Conservation (phyloP, 2,797 vertebrate genomes). For the Alectoris magna region DNA sequence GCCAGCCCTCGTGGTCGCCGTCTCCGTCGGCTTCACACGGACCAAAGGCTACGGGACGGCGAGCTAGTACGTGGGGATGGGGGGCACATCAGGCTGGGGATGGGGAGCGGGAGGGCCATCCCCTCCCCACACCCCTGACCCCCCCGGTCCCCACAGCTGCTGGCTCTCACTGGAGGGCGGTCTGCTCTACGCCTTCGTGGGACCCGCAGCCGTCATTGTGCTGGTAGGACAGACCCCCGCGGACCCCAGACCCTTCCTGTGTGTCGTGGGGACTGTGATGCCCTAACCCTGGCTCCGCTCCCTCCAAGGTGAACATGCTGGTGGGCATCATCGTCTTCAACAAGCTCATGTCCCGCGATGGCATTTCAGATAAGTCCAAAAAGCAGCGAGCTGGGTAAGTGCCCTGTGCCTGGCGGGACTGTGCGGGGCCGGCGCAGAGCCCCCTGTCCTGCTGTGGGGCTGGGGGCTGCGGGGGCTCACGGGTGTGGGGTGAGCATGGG, state of each 20-base stretch:
- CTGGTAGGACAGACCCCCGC: conserved; percentile 83
- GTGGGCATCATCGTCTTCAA: conserved; percentile 99
- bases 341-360: conserved; percentile 98
- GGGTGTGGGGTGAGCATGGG: background rate
- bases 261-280: accelerated
- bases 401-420: background rate
- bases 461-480: background rate
- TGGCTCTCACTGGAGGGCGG: conserved; percentile 98
- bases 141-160: conserved; percentile 81
- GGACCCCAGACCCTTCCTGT: background rate
- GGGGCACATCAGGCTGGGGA: background rate
- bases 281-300: background rate
- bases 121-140: background rate
- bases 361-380: conserved; percentile 99
- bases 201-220: conserved; percentile 96
- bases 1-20: conserved; percentile 95
- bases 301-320: conserved; percentile 95
- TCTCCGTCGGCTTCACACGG: conserved; percentile 97
- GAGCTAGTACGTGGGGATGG: conserved; percentile 90
- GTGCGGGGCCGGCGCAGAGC: background rate
- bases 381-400: conserved; percentile 99
- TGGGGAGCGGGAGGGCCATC: too few relatives aligned
- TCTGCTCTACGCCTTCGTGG: conserved; percentile 96
- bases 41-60: conserved; percentile 97
- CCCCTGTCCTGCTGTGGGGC: background rate